Conservation (phyloP, 2,888 invertebrate genomes). For the Magallana nippona region DNA sequence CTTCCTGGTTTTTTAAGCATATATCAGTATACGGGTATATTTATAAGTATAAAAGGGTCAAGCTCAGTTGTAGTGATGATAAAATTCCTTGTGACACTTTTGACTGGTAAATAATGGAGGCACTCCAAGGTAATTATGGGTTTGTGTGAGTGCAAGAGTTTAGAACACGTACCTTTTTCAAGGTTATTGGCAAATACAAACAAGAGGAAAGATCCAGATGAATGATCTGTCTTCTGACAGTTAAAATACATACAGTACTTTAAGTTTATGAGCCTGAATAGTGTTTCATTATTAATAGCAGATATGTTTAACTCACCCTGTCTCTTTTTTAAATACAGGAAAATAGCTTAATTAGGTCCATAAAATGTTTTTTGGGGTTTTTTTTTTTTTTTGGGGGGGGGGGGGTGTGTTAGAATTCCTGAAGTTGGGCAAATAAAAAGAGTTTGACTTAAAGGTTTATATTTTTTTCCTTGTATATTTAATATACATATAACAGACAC, state of each 20-base stretch:
- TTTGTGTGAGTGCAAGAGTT: slow-evolving; percentile 4
- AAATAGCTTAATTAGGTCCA: no score
- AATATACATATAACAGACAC: background rate
- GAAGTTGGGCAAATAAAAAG: background rate
- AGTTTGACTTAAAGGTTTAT: background rate
- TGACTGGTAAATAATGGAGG: background rate
- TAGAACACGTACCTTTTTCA: background rate
- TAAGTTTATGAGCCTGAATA: no score
- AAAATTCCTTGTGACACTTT: background rate
- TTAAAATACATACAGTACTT: no score
- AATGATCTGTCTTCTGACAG: no score
- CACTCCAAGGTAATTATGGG: slow-evolving; percentile 16
- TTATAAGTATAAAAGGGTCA: no score
- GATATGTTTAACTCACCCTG: no score
- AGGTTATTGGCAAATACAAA: background rate
- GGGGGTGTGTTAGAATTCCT: background rate
- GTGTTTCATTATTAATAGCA: no score
- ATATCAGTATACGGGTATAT: background rate
- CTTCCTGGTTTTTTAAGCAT: background rate
- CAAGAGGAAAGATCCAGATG: no score
- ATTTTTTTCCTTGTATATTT: background rate
- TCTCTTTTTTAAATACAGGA: no score
- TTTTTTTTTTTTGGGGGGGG: no score
- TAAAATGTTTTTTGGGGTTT: no score
- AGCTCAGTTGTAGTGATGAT: no score